Base-by-base conservation (phyloP, 2,888 invertebrate genomes). In the Caenorhabditis virilis region DNA sequence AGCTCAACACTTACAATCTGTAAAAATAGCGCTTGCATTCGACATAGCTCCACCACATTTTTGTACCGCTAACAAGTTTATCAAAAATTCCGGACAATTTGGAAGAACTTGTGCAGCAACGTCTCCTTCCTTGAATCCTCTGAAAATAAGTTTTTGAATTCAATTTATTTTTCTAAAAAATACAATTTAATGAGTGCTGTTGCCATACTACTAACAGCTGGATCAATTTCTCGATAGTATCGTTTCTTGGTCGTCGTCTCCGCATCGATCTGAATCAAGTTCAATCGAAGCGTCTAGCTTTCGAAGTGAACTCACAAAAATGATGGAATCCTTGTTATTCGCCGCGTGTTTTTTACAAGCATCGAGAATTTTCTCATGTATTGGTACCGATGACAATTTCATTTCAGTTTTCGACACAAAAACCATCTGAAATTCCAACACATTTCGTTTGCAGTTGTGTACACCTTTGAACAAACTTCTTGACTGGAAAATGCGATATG, bases 1-100 rank as follows among this genome's bases (percentile, higher is more conserved):
- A n/a, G 36, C 11, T 36, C 13, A 36, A 36, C 9, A n/a, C 77
- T 56, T 53, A 76, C 78, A 72, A 33, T 79, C 72, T 22, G 77
- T 80, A 36, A 74, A 80, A 16, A 72, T 57, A 5, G 71, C 62
- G 25, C 75, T 79, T n/a, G 78, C 80, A n/a, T 74, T 74, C 20
- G 76, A 76, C 30, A 76, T 55, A 4, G 70, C 73, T 16, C 78
- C 79, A 16, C 80, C 80, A 18, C 68, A 67, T 18, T 71, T 55
- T 42, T 58, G 59, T n/a, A 66, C 62, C 1, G 74, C 75, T 7
- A 65, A 27, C 49, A 72, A 67, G 13, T 74, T 61, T 2, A 72
- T 63, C 4, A 67, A 46, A 43, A 69, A 73, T 38, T 73, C 69
- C 13, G 67, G 63, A 46, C 68, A 67, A 45, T 73, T 73, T 6